Evolutionary conservation across 2,888 invertebrate species (phyloP), one percentile per base, ranked within the genome.

Genomic region (Drosophila nigritarsus): DNA sequence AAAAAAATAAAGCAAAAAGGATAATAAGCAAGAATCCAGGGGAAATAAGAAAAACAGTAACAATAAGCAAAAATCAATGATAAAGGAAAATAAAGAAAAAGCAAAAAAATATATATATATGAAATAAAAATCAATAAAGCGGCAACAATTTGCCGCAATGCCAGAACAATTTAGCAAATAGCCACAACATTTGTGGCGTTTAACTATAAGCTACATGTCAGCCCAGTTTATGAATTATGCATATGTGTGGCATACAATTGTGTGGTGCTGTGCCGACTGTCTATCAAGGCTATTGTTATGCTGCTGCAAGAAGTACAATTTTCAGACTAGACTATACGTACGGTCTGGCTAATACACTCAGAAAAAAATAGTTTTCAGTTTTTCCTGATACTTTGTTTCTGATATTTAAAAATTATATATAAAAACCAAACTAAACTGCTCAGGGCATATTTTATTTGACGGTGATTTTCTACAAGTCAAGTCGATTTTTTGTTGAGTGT

Each of bases 261-360:
- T 67, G 66, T 64, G 13, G 45, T 24, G 7, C 15, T 69, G 54
- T 63, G 83, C 72, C 80, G 73, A 32, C 32, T 32, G 32, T 76
- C 74, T 76, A 82, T 82, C 74, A 82, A 61, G 66, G 71, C 74
- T 60, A 64, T 88, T 85, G 88, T 80, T 78, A 68, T 73, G 65
- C 65, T 66, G 27, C 54, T 71, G 56, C 48, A 65, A 63, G 53
- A 29, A 38, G 27, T 24, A 56, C 5, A 1, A 30, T 40, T 40
- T 38, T 20, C 2, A 29, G 55, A 40, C 8, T 24, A 45, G 38
- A 15, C 7, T 42, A 15, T 42, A 40, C 15, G n/a, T 15, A 29
- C 29, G 45, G 51, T 56, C 53, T 36, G 53, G 1, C 65, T 53
- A 8, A 24, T 15, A 15, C 15, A 45, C 15, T 15, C 4, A 45